Evolutionary conservation across 2,797 vertebrate genomes (phyloP).

Genomic region (Hemitrygon akajei): DNA sequence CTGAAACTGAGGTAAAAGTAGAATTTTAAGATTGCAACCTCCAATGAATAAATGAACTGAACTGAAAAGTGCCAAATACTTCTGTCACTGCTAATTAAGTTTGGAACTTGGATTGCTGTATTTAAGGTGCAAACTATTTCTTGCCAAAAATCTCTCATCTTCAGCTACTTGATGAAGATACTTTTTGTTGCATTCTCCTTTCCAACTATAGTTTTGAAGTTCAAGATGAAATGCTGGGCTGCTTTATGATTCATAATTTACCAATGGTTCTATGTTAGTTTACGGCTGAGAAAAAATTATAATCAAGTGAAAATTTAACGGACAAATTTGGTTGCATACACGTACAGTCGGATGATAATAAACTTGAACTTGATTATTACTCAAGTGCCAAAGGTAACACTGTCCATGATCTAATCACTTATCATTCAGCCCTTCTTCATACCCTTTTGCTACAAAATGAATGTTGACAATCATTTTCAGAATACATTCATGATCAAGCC

Average conservation of each 20-base stretch:
- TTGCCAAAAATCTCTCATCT: not conserved
- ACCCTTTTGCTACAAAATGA: not conserved
- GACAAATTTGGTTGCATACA: no score
- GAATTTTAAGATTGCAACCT: not conserved
- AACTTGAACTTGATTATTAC: not conserved
- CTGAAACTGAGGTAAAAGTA: not conserved
- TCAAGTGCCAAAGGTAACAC: not conserved
- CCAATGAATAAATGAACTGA: not conserved
- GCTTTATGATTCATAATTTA: not conserved
- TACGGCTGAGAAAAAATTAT: not conserved
- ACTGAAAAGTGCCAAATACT: not conserved
- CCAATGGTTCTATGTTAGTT: not conserved
- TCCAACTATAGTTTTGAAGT: not conserved
- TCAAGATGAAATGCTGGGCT: not conserved
- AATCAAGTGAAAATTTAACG: not conserved
- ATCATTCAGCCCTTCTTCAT: not conserved
- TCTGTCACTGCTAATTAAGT: not conserved
- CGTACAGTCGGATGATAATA: no score
- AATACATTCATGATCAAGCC: not conserved
- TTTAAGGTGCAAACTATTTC: not conserved
- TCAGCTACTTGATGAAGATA: not conserved
- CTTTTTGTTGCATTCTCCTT: not conserved
- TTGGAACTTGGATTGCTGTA: not conserved
- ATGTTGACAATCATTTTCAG: not conserved
- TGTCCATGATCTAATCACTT: not conserved